Evolutionary conservation across 2,113 vertebrate genomes (phyloP).

Genomic region (Colistium nudipinnis): DNA sequence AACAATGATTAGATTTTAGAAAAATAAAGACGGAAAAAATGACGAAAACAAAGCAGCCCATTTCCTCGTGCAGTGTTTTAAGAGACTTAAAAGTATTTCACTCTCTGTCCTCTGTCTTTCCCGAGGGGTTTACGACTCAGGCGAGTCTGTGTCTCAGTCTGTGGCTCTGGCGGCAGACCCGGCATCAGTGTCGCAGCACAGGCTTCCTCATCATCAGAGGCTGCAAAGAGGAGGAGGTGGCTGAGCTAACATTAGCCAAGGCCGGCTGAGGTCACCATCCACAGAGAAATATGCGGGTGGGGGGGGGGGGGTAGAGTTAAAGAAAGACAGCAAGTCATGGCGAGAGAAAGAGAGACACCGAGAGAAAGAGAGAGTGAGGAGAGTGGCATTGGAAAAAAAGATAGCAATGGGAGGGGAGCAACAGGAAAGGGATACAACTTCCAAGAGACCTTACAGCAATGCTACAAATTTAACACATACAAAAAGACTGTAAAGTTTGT

Average conservation of each 20-base stretch:
- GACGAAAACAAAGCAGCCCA: neutral
- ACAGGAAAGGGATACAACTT: slow-evolving; percentile 39
- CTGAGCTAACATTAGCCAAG: slow-evolving; percentile 96
- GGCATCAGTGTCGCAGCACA: slow-evolving; percentile 95
- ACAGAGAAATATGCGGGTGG: slow-evolving; percentile 64
- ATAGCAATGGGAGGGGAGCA: slow-evolving; percentile 20
- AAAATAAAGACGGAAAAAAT: neutral
- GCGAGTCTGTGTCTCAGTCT: slow-evolving; percentile 49
- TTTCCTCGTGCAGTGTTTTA: slow-evolving; percentile 34
- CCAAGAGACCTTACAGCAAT: neutral
- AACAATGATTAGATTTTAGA: slow-evolving; percentile 1
- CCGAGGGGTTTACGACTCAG: slow-evolving; percentile 43
- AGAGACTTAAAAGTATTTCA: slow-evolving; percentile 46
- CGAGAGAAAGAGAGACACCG: neutral
- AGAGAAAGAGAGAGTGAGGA: neutral
- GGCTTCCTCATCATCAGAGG: slow-evolving; percentile 97
- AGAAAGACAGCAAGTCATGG: slow-evolving; percentile 9
- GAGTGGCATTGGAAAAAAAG: slow-evolving; percentile 11
- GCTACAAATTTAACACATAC: neutral
- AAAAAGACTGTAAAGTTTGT: neutral
- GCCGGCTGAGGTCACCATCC: slow-evolving; percentile 82
- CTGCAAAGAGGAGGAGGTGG: slow-evolving; percentile 98
- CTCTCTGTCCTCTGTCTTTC: slow-evolving; percentile 48
- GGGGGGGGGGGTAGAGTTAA: slow-evolving; percentile 27
- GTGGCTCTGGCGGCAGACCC: slow-evolving; percentile 64